phyloP scores from a whole-genome alignment of 2,888 invertebrate species.

The Napeogenes sylphis region DNA sequence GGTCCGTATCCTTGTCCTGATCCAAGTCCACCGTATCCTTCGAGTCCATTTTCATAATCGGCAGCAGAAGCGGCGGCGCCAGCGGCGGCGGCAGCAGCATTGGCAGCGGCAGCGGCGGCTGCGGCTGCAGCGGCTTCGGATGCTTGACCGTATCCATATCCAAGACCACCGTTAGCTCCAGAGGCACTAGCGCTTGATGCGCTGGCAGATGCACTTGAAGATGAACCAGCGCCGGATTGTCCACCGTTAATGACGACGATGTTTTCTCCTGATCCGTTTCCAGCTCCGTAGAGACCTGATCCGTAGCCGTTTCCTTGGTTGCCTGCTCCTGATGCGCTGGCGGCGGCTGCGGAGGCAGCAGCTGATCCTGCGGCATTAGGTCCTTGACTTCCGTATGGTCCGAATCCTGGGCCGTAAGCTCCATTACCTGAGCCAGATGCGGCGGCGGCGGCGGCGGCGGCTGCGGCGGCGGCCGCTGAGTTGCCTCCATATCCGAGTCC shows the following conservation, averaged over 20 bases:
- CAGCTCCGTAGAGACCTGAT: slow-evolving; percentile 3
- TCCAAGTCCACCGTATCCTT: slow-evolving; percentile 11
- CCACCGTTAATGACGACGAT: slow-evolving; percentile 2
- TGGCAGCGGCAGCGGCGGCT: neutral
- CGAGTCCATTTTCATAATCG: slow-evolving; percentile 7
- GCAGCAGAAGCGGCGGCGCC: neutral
- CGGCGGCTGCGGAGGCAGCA: slow-evolving; percentile 15
- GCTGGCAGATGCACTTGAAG: slow-evolving; percentile 20
- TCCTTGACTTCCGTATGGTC: slow-evolving; percentile 7
- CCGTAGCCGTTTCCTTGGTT: slow-evolving; percentile 8
- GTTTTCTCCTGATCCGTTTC: neutral
- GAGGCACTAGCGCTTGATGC: slow-evolving; percentile 4
- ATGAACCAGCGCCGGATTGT: neutral
- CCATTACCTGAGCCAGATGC: slow-evolving; percentile 13
- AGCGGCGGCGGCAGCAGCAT: neutral
- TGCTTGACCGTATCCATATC: neutral
- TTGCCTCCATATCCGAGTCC: neutral
- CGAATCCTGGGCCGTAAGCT: slow-evolving; percentile 3
- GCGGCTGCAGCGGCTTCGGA: neutral
- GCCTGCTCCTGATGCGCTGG: slow-evolving; percentile 15
- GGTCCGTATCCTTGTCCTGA: slow-evolving; percentile 3
- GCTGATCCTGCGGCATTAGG: slow-evolving; percentile 16
- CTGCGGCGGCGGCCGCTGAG: neutral
- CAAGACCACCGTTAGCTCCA: slow-evolving; percentile 1
- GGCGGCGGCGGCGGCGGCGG: too few relatives aligned